Evolutionary conservation across 2,888 invertebrate species (phyloP), one percentile per base, ranked within the genome.

Genomic region (Ferrisia virgata): DNA sequence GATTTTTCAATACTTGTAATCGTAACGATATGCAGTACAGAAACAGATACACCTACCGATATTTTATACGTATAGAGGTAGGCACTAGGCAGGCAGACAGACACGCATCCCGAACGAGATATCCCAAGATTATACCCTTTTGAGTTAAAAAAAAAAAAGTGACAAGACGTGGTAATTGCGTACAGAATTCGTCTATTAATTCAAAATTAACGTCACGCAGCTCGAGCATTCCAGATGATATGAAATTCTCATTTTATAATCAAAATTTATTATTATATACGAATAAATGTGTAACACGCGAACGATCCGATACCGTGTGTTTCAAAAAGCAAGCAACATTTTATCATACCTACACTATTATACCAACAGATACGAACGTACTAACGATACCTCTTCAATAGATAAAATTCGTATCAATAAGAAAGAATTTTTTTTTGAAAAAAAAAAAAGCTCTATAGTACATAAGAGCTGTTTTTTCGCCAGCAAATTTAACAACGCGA

Each of bases 131-230:
- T 79, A 79, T 79, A 79, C 40, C 40, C 79, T 79, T 79, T 43
- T 22, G 78, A 18, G 53, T 39, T 39, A 8, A 8, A 8, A 28
- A 25, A 15, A 28, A 64, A 64, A 64, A 22, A 43, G 79, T 79
- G 79, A 79, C 79, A 79, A 43, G 79, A 40, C 79, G 36, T 39
- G 40, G 43, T 43, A 79, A 79, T 79, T 43, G 79, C 79, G 79
- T 43, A 31, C 33, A 79, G 25, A 28, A 28, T 79, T 79, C 40
- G 39, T 39, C 15, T 79, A 79, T 79, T 79, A 79, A 79, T 79
- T 79, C 79, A 43, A 79, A 79, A 79, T 79, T 79, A 79, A 39
- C 79, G 79, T 79, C 79, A 79, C 79, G 79, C 79, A 64, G 53
- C 53, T 53, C 53, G 64, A 64, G 64, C 64, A 64, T 64, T 64